Percentiles rank a stretch among this genome's conserved stretches.
phyloP scores from a whole-genome alignment of 2,113 vertebrate species.

The Dryoscopus gambensis region DNA sequence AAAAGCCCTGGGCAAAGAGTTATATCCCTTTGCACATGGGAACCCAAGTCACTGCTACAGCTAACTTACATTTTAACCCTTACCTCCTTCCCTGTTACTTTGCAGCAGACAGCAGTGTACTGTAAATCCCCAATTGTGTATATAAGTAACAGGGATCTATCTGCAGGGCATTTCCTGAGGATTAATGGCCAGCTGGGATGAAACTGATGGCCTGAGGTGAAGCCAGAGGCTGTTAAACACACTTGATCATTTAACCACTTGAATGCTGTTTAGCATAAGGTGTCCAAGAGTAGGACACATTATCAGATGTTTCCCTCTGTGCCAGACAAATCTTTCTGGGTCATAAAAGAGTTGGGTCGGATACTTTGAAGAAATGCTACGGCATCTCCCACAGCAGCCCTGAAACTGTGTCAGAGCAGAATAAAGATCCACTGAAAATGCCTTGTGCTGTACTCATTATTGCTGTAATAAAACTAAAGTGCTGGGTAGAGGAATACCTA shows the following conservation, averaged over 20 bases:
- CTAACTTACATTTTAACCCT: background rate
- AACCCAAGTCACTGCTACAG: background rate
- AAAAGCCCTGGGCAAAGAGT: background rate
- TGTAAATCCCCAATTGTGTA: background rate
- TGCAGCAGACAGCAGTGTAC: background rate
- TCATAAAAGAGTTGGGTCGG: background rate
- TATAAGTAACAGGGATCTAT: background rate
- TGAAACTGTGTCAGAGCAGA: background rate
- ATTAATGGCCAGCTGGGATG: background rate
- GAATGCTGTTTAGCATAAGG: background rate
- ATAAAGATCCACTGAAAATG: background rate
- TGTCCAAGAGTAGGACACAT: background rate
- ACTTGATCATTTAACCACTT: slow-evolving; percentile 23
- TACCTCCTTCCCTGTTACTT: background rate
- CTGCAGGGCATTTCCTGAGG: background rate
- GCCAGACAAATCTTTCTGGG: background rate
- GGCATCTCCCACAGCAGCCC: background rate
- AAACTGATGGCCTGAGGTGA: background rate
- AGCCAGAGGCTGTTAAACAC: background rate
- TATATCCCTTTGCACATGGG: background rate
- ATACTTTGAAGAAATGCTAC: background rate
- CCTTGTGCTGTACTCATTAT: background rate
- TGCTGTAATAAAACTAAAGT: slow-evolving; percentile 11
- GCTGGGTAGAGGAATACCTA: background rate
- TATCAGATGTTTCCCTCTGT: background rate